Evolutionary conservation across 2,797 vertebrate genomes (phyloP).

Genomic region (Poecilia picta): DNA sequence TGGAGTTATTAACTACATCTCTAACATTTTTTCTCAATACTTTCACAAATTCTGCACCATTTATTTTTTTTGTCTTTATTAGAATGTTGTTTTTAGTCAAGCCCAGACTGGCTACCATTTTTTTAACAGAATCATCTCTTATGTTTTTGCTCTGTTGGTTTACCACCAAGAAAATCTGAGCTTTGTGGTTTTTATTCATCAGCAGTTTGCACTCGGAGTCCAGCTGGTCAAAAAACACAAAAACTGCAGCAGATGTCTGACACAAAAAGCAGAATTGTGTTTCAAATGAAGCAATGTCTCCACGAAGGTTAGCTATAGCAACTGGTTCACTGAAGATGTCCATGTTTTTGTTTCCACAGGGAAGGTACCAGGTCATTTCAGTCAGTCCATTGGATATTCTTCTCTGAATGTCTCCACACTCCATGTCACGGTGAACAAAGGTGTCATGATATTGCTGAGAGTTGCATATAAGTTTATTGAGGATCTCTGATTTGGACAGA

Average conservation of each 20-base stretch:
- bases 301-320: conserved; percentile 82
- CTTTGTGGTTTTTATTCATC: conserved; percentile 30
- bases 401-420: too few relatives aligned
- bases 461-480: too few relatives aligned
- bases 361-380: conserved; percentile 85
- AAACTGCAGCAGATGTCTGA: conserved; percentile 80
- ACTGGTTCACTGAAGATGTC: conserved; percentile 82
- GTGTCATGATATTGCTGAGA: too few relatives aligned
- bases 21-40: conserved; percentile 37
- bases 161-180: conserved; percentile 63
- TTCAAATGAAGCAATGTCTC: conserved; percentile 75
- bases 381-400: too few relatives aligned
- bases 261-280: conserved; percentile 82
- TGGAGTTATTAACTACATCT: conserved; percentile 20
- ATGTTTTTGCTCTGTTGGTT: conserved; percentile 24
- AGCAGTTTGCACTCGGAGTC: conserved; percentile 50
- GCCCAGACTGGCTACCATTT: conserved; percentile 22
- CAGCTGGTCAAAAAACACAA: conserved; percentile 81
- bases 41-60: conserved; percentile 52
- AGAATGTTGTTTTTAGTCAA: conserved; percentile 58
- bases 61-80: conserved; percentile 47
- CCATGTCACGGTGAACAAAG: too few relatives aligned
- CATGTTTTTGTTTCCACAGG: conserved; percentile 76
- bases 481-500: too few relatives aligned
- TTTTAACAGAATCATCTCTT: not conserved